Evolutionary conservation across 1,140 invertebrate species (phyloP), one percentile per base, ranked within the genome.

Genomic region (Drosophila oshimai): DNA sequence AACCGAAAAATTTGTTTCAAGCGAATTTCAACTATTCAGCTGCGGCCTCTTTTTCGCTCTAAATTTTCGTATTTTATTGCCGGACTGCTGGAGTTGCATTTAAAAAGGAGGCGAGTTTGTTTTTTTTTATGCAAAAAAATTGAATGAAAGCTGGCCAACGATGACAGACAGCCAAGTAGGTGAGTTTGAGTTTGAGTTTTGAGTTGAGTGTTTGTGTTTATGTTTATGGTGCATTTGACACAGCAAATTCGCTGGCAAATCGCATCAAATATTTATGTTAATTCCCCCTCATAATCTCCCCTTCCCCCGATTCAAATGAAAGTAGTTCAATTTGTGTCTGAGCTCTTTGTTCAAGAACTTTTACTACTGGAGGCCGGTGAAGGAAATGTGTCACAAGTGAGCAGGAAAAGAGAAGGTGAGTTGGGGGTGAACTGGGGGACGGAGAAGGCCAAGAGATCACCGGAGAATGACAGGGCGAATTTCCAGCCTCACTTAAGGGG

Each of bases 221-320:
- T 78, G 68, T 69, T 81, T 83, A 74, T 74, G 46, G 37, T 74
- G 78, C 78, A 74, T 78, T 79, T 78, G 69, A 79, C 75, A 69
- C 51, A 58, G 62, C 45, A 74, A 71, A 67, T 49, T 67, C 29
- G 37, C 15, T 44, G 36, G 44, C 44, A 70, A 73, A 64, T 73
- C 47, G 70, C 57, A 73, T 73, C 68, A 73, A 76, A 73, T 76
- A 84, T 84, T 76, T 83, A 74, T 83, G 75, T 84, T 77, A 77
- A 74, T 74, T 44, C 70, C 17, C 22, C 55, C 18, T 18, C 39
- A 28, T 18, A 15, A 13, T 18, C 9, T 13, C 57, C 12, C 13
- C 17, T 6, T 6, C 3, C 9, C 24, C n/a, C 29, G 10, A 51
- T 33, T 45, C 45, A 64, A 84, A 67, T 31, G 74, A 84, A 84